Evolutionary conservation across 2,113 vertebrate species (phyloP).

Genomic region (Otolemur garnettii): DNA sequence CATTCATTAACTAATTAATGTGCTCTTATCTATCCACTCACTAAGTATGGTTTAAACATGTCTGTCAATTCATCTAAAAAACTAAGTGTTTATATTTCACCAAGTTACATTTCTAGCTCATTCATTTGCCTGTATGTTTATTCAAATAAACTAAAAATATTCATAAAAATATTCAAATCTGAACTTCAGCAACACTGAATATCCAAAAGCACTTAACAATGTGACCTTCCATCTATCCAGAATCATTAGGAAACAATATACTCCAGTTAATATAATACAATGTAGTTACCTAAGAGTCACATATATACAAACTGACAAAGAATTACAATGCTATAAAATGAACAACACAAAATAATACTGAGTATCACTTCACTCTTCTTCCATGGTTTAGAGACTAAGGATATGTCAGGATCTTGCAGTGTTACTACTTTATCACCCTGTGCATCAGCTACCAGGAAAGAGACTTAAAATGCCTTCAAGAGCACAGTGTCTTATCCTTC

Average conservation of each 20-base stretch:
- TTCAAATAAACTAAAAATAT: slow-evolving; percentile 26
- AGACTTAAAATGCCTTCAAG: slow-evolving; percentile 36
- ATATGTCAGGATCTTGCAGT: neutral
- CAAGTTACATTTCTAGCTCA: neutral
- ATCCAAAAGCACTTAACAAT: slow-evolving; percentile 12
- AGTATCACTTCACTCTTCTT: neutral
- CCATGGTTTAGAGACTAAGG: neutral
- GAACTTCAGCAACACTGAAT: neutral
- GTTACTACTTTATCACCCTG: neutral
- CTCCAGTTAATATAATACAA: neutral
- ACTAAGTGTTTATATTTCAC: neutral
- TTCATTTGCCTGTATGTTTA: neutral
- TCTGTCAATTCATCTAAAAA: slow-evolving; percentile 30
- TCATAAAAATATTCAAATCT: neutral
- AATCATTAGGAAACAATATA: slow-evolving; percentile 2
- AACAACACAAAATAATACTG: neutral
- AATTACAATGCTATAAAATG: neutral
- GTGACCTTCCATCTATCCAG: neutral
- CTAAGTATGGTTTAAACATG: slow-evolving; percentile 9
- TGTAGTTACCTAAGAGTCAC: neutral
- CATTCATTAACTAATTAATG: neutral
- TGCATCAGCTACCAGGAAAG: neutral
- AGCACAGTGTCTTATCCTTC: neutral
- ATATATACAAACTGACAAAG: neutral
- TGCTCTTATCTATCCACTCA: neutral